Percentiles rank a stretch among this genome's conserved stretches.
These are phyloP conservation scores for Aphelenchoides bicaudatus DNA, from an alignment of 2,888 invertebrate genomes.

Conservation along the genomic window DNA sequence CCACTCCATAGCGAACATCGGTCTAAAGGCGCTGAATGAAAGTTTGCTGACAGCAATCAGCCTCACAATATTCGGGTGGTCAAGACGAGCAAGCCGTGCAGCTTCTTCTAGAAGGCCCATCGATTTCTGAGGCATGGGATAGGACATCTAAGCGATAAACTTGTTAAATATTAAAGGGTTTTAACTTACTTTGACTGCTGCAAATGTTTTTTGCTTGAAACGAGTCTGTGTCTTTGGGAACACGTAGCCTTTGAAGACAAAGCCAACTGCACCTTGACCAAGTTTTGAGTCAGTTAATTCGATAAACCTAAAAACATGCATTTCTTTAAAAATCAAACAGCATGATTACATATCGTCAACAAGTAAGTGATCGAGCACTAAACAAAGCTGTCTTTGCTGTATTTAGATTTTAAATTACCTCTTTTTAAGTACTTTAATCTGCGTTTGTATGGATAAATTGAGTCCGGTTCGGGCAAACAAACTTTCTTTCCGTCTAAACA, in stretches of 20 bases:
- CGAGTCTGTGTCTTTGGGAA: conserved; percentile 53
- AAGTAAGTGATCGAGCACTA: conserved; percentile 45
- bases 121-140: conserved; percentile 53
- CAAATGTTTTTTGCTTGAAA: conserved; percentile 52
- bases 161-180: neutral
- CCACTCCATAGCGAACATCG: conserved; percentile 59
- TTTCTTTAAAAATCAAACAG: too few species aligned
- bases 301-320: too few species aligned
- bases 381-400: conserved; percentile 12
- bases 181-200: conserved; percentile 50
- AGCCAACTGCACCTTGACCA: conserved; percentile 56
- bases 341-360: conserved; percentile 58
- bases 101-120: conserved; percentile 57
- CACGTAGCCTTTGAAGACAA: conserved; percentile 55
- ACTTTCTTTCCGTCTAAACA: conserved; percentile 53
- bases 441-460: conserved; percentile 50
- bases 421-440: conserved; percentile 45
- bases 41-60: conserved; percentile 51
- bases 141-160: conserved; percentile 51
- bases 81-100: conserved; percentile 43
- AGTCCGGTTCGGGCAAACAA: conserved; percentile 50
- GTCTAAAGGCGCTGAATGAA: conserved; percentile 55
- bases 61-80: conserved; percentile 54
- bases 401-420: conserved; percentile 30
- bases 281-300: conserved; percentile 55